These are phyloP conservation scores for Andrena praecox DNA, from an alignment of 2,888 invertebrate genomes.

Conservation along the genomic window DNA sequence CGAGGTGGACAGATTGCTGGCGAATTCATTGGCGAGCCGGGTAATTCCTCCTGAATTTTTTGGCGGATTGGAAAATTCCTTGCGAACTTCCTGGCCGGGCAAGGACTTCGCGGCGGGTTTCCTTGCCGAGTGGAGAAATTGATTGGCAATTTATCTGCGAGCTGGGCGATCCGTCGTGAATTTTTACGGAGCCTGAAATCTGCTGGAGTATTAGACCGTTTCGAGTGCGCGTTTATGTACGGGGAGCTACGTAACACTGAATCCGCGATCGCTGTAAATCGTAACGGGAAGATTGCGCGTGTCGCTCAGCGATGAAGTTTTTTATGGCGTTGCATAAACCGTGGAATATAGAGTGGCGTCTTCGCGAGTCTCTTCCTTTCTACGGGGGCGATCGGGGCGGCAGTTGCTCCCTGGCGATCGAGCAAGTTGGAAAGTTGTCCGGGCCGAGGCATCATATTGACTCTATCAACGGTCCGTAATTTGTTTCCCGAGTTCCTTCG, in stretches of 20 bases:
- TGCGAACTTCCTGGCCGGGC: neutral
- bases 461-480: conserved; percentile 30
- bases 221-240: neutral
- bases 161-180: neutral
- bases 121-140: neutral
- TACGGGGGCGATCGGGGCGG: neutral
- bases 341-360: conserved; percentile 41
- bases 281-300: neutral
- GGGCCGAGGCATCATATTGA: conserved; percentile 21
- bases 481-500: conserved; percentile 4
- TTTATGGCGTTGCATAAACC: conserved; percentile 38
- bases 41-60: neutral
- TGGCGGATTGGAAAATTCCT: neutral
- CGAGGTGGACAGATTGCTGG: neutral
- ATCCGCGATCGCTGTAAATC: conserved; percentile 24
- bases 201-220: neutral
- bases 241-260: neutral
- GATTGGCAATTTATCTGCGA: neutral
- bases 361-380: conserved; percentile 7
- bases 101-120: neutral
- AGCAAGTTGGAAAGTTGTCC: conserved; percentile 21
- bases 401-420: conserved; percentile 17
- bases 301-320: conserved; percentile 37
- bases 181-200: neutral
- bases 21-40: neutral